Percentiles rank a stretch among this genome's conserved stretches.
phyloP scores from a whole-genome alignment of 2,113 vertebrate species.

The Microcebus ravelobensis region DNA sequence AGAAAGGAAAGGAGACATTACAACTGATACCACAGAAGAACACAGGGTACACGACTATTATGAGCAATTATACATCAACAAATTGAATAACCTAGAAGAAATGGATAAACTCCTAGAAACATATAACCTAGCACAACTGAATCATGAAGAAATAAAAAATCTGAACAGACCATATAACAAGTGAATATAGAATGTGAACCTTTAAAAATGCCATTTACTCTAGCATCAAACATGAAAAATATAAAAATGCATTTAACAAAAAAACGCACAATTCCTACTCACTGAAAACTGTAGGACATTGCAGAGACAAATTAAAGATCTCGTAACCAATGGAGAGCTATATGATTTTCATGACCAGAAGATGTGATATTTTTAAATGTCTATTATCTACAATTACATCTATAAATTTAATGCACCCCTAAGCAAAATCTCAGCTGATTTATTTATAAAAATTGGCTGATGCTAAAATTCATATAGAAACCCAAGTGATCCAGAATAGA shows the following conservation, averaged over 20 bases:
- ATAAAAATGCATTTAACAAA: neutral
- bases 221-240: neutral
- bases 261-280: neutral
- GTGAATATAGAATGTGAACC: neutral
- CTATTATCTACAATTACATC: neutral
- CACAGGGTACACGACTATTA: neutral
- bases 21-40: neutral
- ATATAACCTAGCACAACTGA: neutral
- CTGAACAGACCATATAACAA: neutral
- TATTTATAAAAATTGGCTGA: neutral
- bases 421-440: neutral
- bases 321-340: neutral
- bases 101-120: neutral
- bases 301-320: neutral
- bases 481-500: neutral
- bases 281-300: neutral
- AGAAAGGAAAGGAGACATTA: neutral
- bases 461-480: neutral
- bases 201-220: neutral
- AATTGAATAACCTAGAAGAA: neutral
- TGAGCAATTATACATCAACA: neutral
- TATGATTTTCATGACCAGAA: neutral
- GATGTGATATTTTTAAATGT: neutral
- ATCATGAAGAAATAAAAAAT: neutral
- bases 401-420: neutral